Conservation (phyloP, 2,113 vertebrate genomes). For the Fulmarus glacialis region DNA sequence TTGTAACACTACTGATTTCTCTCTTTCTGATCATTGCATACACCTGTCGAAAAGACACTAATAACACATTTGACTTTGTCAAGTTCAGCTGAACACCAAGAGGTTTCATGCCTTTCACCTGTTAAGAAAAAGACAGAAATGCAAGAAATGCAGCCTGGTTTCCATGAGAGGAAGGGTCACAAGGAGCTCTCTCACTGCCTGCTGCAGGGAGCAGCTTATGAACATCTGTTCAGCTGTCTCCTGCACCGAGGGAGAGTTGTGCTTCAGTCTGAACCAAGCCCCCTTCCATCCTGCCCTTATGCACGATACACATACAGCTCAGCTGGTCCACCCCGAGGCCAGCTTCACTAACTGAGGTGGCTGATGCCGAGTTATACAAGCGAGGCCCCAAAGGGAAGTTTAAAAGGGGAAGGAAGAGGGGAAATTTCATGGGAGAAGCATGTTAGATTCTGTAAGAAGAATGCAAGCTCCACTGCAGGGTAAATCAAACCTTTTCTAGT, state of each 20-base stretch:
- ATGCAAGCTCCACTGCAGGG: not conserved
- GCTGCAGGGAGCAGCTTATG: not conserved
- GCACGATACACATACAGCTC: fast-evolving
- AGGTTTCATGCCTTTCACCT: not conserved
- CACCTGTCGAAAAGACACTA: not conserved
- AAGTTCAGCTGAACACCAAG: not conserved
- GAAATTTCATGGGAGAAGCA: not conserved
- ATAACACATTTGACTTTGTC: not conserved
- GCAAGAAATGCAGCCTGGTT: not conserved
- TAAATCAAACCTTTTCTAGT: not conserved
- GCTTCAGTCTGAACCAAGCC: not conserved
- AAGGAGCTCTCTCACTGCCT: not conserved
- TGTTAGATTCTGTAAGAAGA: not conserved
- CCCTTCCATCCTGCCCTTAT: not conserved
- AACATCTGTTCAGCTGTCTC: not conserved
- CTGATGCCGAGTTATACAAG: fast-evolving
- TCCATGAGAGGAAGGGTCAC: not conserved
- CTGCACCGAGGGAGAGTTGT: not conserved
- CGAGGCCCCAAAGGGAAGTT: not conserved
- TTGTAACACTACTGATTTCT: not conserved
- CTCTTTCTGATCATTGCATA: not conserved
- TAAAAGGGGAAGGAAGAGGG: conserved; percentile 8
- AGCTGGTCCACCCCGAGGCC: not conserved
- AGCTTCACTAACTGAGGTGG: not conserved
- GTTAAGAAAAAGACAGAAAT: not conserved